Evolutionary conservation across 92 coral and sea anemone species (phyloP).

Genomic region (Blastomussa wellsi): DNA sequence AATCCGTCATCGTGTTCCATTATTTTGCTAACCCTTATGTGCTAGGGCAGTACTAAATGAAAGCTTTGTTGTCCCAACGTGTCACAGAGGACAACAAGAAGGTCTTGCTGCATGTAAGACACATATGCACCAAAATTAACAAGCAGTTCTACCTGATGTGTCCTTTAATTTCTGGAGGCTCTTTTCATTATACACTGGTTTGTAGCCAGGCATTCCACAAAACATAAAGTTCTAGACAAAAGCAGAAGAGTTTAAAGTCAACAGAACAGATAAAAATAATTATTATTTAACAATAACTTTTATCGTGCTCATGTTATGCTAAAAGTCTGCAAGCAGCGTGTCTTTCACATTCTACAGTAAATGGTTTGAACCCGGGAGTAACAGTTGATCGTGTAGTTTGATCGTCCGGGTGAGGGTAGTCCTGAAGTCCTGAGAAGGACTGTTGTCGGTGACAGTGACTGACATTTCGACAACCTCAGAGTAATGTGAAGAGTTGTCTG

Average conservation of each 20-base stretch:
- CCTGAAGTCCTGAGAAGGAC: too few relatives aligned
- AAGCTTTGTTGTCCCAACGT: not conserved
- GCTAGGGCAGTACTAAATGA: not conserved
- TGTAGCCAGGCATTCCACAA: constrained; percentile 95
- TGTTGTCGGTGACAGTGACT: too few relatives aligned
- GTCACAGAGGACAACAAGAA: not conserved
- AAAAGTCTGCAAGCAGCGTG: too few relatives aligned
- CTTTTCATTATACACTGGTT: constrained; percentile 68
- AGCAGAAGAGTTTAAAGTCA: not conserved
- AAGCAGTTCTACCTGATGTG: constrained; percentile 19
- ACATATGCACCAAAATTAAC: not conserved
- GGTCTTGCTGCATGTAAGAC: not conserved
- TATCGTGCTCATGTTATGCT: not conserved
- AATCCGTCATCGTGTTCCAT: too few relatives aligned
- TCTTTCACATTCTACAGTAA: too few relatives aligned
- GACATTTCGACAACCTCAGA: too few relatives aligned
- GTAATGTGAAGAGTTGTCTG: too few relatives aligned
- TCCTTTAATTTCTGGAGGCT: constrained; percentile 19
- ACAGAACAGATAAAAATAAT: not conserved
- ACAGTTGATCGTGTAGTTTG: too few relatives aligned
- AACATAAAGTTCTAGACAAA: constrained; percentile 83
- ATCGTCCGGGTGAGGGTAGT: too few relatives aligned
- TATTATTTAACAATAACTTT: not conserved
- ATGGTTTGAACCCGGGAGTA: too few relatives aligned
- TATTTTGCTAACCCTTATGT: too few relatives aligned